Conservation (phyloP, 2,888 invertebrate species). For the Drosophila buzzatii region DNA sequence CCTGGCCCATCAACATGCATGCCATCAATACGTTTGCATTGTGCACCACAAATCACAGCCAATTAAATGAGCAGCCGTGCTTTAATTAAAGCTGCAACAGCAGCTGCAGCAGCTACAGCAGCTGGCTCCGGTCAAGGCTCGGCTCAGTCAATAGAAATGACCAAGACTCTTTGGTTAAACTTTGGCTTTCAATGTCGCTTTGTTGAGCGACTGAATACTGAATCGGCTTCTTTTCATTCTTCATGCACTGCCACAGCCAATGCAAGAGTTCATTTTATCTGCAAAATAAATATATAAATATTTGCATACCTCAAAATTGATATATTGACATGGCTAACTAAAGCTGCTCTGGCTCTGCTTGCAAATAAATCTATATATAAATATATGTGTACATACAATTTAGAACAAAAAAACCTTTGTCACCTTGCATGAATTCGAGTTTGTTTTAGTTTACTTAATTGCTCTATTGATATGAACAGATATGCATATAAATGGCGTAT, state of each 20-base stretch:
- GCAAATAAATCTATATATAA: background rate
- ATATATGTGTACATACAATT: background rate
- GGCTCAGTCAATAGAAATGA: slow-evolving; percentile 35
- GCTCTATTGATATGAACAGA: background rate
- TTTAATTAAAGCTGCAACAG: slow-evolving; percentile 65
- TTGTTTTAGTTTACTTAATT: background rate
- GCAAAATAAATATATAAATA: slow-evolving; percentile 5
- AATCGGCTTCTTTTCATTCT: slow-evolving; percentile 15
- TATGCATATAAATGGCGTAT: background rate
- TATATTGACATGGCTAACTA: slow-evolving; percentile 1
- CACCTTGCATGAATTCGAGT: background rate
- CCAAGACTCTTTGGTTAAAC: slow-evolving; percentile 57
- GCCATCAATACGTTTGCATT: slow-evolving; percentile 69
- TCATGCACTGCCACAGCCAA: slow-evolving; percentile 13
- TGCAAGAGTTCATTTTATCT: slow-evolving; percentile 5
- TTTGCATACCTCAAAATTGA: slow-evolving; percentile 6
- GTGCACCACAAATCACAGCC: slow-evolving; percentile 71
- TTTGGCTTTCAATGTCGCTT: slow-evolving; percentile 55
- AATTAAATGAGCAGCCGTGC: slow-evolving; percentile 74
- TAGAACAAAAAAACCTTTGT: background rate
- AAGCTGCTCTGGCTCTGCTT: background rate
- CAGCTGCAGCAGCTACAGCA: background rate
- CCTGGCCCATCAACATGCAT: slow-evolving; percentile 1
- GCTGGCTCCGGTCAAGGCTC: background rate
- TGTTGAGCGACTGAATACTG: slow-evolving; percentile 42